Conservation (phyloP, 2,113 vertebrate genomes). For the Athene noctua region DNA sequence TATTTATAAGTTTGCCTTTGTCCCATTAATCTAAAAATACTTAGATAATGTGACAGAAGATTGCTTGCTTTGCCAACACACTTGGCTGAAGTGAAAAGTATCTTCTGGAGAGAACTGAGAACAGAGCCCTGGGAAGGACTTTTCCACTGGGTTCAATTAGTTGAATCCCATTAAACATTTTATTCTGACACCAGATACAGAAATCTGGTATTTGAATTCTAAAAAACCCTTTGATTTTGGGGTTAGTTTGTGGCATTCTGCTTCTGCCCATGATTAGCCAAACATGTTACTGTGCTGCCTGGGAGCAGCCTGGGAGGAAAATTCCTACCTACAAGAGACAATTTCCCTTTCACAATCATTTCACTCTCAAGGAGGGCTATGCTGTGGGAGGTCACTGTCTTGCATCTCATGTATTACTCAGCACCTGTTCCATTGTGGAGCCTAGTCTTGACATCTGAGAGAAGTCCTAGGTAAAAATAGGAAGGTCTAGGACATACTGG, state of each 20-base stretch:
- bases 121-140: not conserved
- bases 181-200: not conserved
- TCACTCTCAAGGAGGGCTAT: not conserved
- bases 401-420: not conserved
- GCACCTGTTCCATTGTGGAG: not conserved
- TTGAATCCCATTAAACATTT: not conserved
- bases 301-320: not conserved
- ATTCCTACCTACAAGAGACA: not conserved
- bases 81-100: not conserved
- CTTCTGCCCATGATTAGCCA: not conserved
- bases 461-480: not conserved
- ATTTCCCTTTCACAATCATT: not conserved
- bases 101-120: not conserved
- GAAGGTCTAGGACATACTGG: not conserved
- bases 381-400: not conserved
- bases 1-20: slow-evolving; percentile 40
- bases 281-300: not conserved
- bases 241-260: not conserved
- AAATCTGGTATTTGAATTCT: not conserved
- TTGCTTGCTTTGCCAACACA: not conserved
- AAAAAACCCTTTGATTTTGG: not conserved
- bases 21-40: slow-evolving; percentile 33
- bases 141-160: not conserved
- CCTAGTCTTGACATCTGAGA: not conserved
- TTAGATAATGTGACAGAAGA: not conserved